Evolutionary conservation across 2,888 invertebrate species (phyloP), one percentile per base, ranked within the genome.

Genomic region (Drosophila picticornis): DNA sequence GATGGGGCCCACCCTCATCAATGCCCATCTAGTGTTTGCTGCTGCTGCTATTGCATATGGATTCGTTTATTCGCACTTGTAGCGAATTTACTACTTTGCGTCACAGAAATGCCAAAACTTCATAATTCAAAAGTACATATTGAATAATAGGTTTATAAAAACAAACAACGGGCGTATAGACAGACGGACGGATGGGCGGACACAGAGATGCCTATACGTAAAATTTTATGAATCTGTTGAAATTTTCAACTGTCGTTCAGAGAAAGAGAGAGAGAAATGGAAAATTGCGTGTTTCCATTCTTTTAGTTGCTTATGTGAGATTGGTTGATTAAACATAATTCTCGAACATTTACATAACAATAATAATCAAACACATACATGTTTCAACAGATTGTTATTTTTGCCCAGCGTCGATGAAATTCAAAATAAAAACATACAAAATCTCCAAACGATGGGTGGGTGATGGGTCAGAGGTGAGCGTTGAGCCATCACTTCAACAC

Each of bases 21-120:
- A 31, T 31, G 57, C 43, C 56, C n/a, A 29, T 29, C 22, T 16
- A 25, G 43, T 57, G 40, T 19, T 61, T 38, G 43, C 40, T 36
- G 46, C 31, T 48, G 63, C 43, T 32, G 56, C 11, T 11, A 52
- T 36, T 76, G 79, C 85, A 88, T 80, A 69, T 88, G 88, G 68
- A 76, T 80, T 57, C 65, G 61, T 64, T 86, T 67, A 61, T 84
- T 87, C 88, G 74, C 89, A 84, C 82, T 81, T 68, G 67, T 53
- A 29, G 59, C 38, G 59, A 87, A 86, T 86, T 88, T 86, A 88
- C 78, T 88, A 88, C 73, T 79, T 77, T 87, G 86, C 86, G 89
- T 87, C 86, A 88, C 88, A 66, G 66, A 65, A 60, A 68, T 69
- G 72, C 72, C 72, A 69, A 75, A 83, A 88, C 75, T 73, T 70